These are phyloP conservation scores for Tinea semifulvella DNA, from an alignment of 2,888 invertebrate genomes.

Conservation along the genomic window DNA sequence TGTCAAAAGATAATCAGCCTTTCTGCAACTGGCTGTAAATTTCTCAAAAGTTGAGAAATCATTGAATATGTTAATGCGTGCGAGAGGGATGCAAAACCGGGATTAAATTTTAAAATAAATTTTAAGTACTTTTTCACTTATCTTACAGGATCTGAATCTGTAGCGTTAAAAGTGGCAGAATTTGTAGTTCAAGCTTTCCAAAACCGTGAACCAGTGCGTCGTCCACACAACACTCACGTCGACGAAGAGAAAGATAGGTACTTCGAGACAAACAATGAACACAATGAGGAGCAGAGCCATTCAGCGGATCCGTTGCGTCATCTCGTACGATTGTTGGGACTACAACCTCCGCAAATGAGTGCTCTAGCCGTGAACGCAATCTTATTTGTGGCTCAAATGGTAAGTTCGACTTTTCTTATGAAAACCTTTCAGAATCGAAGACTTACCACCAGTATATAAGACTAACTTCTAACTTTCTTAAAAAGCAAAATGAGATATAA, in stretches of 20 bases:
- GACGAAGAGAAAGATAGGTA: slow-evolving; percentile 24
- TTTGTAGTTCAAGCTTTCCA: slow-evolving; percentile 55
- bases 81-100: no score
- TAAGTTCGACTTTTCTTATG: no score
- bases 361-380: slow-evolving; percentile 85
- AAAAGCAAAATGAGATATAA: no score
- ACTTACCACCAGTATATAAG: no score
- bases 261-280: slow-evolving; percentile 27
- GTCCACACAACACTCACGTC: slow-evolving; percentile 23
- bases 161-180: slow-evolving; percentile 54
- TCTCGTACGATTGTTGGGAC: slow-evolving; percentile 75
- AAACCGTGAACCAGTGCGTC: slow-evolving; percentile 22
- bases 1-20: no score
- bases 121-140: no score
- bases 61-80: no score
- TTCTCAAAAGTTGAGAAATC: no score
- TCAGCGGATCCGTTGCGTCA: slow-evolving; percentile 46
- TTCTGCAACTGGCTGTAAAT: no score
- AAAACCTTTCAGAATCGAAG: no score
- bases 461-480: no score
- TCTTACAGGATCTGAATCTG: slow-evolving; percentile 47
- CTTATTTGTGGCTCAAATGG: slow-evolving; percentile 86
- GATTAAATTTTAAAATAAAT: no score
- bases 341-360: slow-evolving; percentile 79
- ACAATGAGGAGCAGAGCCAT: slow-evolving; percentile 47